phyloP scores from a whole-genome alignment of 2,888 invertebrate genomes.

The Hydrotaea diabolus region DNA sequence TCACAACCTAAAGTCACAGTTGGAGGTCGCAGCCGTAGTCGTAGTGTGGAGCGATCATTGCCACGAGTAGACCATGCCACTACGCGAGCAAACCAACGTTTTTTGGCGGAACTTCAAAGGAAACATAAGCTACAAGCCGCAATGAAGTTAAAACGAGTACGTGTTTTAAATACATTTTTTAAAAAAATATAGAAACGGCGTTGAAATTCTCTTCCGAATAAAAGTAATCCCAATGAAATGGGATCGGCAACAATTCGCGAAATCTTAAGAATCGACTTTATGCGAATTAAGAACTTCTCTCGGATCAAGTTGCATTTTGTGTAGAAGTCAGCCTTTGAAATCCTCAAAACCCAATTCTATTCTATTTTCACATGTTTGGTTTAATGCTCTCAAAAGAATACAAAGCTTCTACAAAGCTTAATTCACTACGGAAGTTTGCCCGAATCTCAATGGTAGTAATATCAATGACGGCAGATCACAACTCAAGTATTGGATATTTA shows the following conservation, averaged over 20 bases:
- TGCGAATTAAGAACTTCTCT: neutral
- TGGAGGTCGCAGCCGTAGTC: constrained; percentile 71
- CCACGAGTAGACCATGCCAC: constrained; percentile 67
- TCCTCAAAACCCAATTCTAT: constrained; percentile 64
- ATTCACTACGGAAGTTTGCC: constrained; percentile 1
- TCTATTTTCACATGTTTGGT: constrained; percentile 28
- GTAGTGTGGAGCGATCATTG: constrained; percentile 72
- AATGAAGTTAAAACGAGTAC: constrained; percentile 80
- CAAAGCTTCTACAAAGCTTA: neutral
- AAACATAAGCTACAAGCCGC: constrained; percentile 80
- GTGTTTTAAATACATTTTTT: constrained; percentile 69
- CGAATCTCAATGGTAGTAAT: neutral
- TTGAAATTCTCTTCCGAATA: constrained; percentile 32
- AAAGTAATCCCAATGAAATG: constrained; percentile 29
- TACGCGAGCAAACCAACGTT: constrained; percentile 77
- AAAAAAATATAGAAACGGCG: constrained; percentile 27
- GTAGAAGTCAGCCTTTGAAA: constrained; percentile 37
- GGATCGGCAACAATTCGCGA: neutral
- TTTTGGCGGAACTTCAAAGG: constrained; percentile 78
- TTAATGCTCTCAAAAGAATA: neutral
- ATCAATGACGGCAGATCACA: neutral
- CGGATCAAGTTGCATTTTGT: neutral
- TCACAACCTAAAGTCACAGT: constrained; percentile 67
- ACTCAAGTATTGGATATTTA: neutral
- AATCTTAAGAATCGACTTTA: neutral